Evolutionary conservation across 2,888 invertebrate species (phyloP), one percentile per base, ranked within the genome.

Genomic region (Dimorphilus gyrociliatus): DNA sequence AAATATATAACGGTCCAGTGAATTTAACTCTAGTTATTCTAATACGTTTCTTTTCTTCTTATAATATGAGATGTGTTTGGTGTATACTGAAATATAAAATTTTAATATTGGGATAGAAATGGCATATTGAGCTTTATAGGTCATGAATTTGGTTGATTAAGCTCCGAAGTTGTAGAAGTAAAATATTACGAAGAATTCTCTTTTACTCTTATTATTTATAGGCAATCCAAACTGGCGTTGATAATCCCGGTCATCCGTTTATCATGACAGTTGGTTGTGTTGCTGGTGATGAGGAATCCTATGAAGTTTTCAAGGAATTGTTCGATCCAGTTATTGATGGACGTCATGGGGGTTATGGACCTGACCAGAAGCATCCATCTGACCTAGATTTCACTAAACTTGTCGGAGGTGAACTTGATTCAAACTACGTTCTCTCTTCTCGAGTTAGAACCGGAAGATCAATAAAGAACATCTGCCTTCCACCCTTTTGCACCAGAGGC

Each of bases 181-280:
- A n/a, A n/a, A n/a, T n/a, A n/a, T n/a, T n/a, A n/a, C n/a, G n/a
- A n/a, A n/a, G n/a, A n/a, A n/a, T n/a, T n/a, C n/a, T n/a, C n/a
- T n/a, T n/a, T n/a, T n/a, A n/a, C n/a, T n/a, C n/a, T n/a, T n/a
- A n/a, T n/a, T n/a, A n/a, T n/a, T n/a, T n/a, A n/a, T n/a, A n/a
- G n/a, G n/a, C 39, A 28, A 46, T 46, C 14, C 46, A 46, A 33
- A 37, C 41, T 19, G 46, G 46, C 10, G 42, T 46, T 4, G 46
- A 46, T 35, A 45, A 46, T 32, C 39, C 42, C 3, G 41, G 41
- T 14, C 42, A 42, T 28, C 42, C 42, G n/a, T 38, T 40, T 30
- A 42, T 42, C 29, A 29, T 23, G 31, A 42, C 42, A 2, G 41
- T 42, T 4, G 42, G 41, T 16, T 16, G 27, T 13, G 37, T 42